phyloP scores from a whole-genome alignment of 2,888 invertebrate genomes.

The Actias luna region DNA sequence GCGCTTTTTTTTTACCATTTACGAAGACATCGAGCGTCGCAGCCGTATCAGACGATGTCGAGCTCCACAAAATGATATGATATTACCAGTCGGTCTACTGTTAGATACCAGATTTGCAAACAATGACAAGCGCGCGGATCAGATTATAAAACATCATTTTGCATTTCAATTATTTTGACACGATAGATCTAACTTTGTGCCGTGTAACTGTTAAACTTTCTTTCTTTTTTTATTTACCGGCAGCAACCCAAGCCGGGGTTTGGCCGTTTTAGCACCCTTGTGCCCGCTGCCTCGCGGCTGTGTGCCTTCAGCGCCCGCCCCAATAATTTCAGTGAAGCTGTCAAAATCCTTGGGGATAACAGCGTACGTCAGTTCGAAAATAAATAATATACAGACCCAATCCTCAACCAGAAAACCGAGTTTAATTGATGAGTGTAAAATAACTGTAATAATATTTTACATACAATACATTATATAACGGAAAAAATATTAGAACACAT shows the following conservation, averaged over 20 bases:
- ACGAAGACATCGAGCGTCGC: conserved; percentile 11
- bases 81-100: not conserved
- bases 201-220: not conserved
- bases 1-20: conserved; percentile 34
- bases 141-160: not conserved
- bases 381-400: not conserved
- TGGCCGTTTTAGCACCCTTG: too few relatives aligned
- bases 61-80: conserved; percentile 2
- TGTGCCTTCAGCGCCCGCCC: too few relatives aligned
- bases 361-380: too few relatives aligned
- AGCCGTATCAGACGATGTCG: not conserved
- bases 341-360: too few relatives aligned
- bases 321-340: too few relatives aligned
- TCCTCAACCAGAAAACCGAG: not conserved
- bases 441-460: too few relatives aligned
- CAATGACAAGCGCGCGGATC: not conserved
- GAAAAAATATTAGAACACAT: too few relatives aligned
- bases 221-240: not conserved
- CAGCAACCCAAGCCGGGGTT: too few relatives aligned
- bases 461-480: too few relatives aligned
- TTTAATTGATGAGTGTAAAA: too few relatives aligned
- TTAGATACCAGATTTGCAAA: conserved; percentile 11
- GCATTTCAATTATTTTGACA: not conserved
- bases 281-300: too few relatives aligned
- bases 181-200: not conserved